Conservation (phyloP, 92 coral and sea anemone species). For the Desmophyllum pertusum region DNA sequence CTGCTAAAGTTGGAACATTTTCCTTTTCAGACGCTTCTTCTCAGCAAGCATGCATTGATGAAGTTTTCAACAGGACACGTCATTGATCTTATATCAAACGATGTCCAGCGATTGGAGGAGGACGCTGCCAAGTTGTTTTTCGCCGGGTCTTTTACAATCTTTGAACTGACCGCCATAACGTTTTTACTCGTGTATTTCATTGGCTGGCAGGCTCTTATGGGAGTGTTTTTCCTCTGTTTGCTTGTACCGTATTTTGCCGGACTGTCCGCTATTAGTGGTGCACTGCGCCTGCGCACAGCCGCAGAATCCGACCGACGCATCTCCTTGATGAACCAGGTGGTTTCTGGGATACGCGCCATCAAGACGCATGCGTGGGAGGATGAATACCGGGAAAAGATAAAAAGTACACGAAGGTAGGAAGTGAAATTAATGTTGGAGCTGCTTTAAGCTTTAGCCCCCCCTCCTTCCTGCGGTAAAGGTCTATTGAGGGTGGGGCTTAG, state of each 20-base stretch:
- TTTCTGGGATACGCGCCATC: slow-evolving; percentile 13
- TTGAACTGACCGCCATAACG: not conserved
- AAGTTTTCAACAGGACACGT: not conserved
- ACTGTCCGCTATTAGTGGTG: not conserved
- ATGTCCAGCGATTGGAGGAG: slow-evolving; percentile 9
- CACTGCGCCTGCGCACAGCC: not conserved
- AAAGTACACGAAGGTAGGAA: not conserved
- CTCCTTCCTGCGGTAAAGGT: no score
- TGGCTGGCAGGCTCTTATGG: slow-evolving; percentile 8
- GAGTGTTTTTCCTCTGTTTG: not conserved
- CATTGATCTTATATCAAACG: not conserved
- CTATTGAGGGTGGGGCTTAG: no score
- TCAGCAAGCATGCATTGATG: not conserved
- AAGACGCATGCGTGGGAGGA: slow-evolving; percentile 12
- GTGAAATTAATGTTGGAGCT: no score
- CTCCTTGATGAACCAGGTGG: slow-evolving; percentile 10
- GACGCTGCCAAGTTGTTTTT: not conserved
- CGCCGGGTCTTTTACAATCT: not conserved
- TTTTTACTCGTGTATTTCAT: not conserved
- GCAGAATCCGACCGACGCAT: not conserved
- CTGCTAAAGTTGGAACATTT: not conserved
- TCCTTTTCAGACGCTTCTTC: slow-evolving; percentile 1
- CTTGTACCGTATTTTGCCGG: not conserved
- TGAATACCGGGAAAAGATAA: not conserved
- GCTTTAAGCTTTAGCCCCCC: no score